Evolutionary conservation across 2,888 invertebrate genomes (phyloP).

Genomic region (Temnothorax ravouxi): DNA sequence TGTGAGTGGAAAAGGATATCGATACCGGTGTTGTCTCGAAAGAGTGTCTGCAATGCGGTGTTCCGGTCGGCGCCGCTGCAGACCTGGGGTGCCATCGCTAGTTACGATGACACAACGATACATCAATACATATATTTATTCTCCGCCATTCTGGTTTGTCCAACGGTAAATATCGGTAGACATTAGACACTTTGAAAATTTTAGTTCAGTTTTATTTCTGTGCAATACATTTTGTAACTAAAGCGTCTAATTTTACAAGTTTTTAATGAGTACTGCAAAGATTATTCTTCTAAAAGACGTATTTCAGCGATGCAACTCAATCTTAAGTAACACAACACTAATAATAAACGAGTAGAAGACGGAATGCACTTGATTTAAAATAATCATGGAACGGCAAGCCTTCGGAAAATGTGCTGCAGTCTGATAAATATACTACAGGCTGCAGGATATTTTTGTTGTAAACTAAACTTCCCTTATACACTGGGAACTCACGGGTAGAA

Average conservation of each 20-base stretch:
- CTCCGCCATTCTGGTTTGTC: not conserved
- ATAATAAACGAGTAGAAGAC: not conserved
- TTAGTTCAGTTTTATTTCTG: not conserved
- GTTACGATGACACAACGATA: slow-evolving; percentile 8
- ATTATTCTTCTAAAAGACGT: not conserved
- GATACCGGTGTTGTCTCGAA: slow-evolving; percentile 27
- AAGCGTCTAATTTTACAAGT: not conserved
- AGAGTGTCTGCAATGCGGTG: slow-evolving; percentile 57
- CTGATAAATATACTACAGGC: not conserved
- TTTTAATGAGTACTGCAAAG: not conserved
- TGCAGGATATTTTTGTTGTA: slow-evolving; percentile 13
- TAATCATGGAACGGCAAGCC: slow-evolving; percentile 25
- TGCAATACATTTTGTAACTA: not conserved
- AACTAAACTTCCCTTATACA: not conserved
- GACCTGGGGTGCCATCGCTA: not conserved
- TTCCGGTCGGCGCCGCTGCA: slow-evolving; percentile 32
- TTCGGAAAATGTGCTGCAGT: slow-evolving; percentile 10
- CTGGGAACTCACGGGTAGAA: not conserved
- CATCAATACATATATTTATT: slow-evolving; percentile 18
- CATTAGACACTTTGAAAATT: not conserved
- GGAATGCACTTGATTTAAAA: slow-evolving; percentile 32
- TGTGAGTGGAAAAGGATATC: not conserved
- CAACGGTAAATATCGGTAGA: not conserved
- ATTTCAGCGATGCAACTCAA: not conserved
- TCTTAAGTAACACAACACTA: not conserved